A percentile compares a stretch with the other conserved stretches of the same genome.
Evolutionary conservation across 2,888 invertebrate genomes (phyloP).

Genomic region (Pachycephus smyrnensis): DNA sequence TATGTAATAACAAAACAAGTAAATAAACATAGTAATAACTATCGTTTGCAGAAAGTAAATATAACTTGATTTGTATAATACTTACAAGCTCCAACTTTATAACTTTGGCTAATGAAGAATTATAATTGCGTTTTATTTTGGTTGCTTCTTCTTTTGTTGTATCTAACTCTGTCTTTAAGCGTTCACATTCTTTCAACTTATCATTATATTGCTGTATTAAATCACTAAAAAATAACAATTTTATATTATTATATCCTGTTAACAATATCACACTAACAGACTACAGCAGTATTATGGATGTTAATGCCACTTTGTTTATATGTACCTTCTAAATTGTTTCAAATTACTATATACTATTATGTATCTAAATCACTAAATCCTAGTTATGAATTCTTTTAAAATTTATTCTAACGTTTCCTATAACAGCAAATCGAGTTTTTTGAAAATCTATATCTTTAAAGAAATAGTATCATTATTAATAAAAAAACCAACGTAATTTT

Average conservation of each 20-base stretch:
- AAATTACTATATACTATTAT: no score
- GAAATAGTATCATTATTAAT: conserved; percentile 3
- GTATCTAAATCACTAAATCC: no score
- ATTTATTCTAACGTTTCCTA: no score
- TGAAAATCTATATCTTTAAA: no score
- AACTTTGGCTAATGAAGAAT: conserved; percentile 35
- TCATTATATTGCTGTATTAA: conserved; percentile 50
- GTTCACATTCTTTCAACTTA: conserved; percentile 49
- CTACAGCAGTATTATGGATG: no score
- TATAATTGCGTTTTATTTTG: conserved; percentile 37
- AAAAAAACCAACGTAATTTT: not conserved
- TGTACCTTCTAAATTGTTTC: no score
- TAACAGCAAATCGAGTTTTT: no score
- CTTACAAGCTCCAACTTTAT: conserved; percentile 47
- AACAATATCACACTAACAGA: no score
- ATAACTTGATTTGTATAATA: conserved; percentile 5
- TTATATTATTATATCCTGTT: no score
- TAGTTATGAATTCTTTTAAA: not conserved
- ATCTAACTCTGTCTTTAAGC: conserved; percentile 40
- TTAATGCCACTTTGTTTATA: no score
- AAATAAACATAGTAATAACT: not conserved
- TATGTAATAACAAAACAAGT: not conserved
- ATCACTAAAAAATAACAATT: conserved; percentile 37
- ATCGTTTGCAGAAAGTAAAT: not conserved
- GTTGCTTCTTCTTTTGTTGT: conserved; percentile 28